Base-by-base conservation (phyloP, 2,797 vertebrate species). In the Otolemur crassicaudatus region DNA sequence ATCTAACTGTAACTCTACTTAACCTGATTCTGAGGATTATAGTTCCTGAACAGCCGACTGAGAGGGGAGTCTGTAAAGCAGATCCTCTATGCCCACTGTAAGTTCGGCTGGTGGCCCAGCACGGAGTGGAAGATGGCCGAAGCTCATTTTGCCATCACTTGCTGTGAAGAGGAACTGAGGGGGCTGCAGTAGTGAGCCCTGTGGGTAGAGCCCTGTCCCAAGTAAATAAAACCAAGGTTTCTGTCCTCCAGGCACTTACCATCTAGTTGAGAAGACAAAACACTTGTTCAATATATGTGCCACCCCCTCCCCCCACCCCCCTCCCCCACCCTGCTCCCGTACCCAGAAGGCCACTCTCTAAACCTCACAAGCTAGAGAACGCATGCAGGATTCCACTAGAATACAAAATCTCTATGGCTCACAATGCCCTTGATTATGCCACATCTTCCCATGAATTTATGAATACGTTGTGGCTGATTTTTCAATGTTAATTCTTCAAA, bases 401-500 rank as follows among this genome's bases (percentile, higher is more conserved):
- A 90, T 58, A 90, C 6, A 60, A 79, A 82, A 69, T 85, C 12
- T 31, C 61, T 46, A 0, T 67, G 37, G 49, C 14, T 84, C 85
- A 79, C 5, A 40, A 9, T 40, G 2, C 7, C 84, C 29, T 93
- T 53, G 27, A 53, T 60, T 91, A 65, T 43, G 17, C 60, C 17
- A 63, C 11, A 29, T 29, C 69, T 89, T 75, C 19, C 4, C 37
- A 73, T 11, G 25, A 43, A 86, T 61, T 72, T 76, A 58, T 17
- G 43, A 43, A 67, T 80, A 63, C 23, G 31, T 83, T 77, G 34
- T 76, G 65, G 29, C n/a, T 81, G 56, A 79, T 82, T 75, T 94
- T 31, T 75, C 76, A 84, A 19, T 83, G 31, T 34, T 82, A 60
- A 81, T 91, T 96, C 70, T 88, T 81, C 70, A 82, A 86, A 96